Conservation (phyloP, 2,888 invertebrate genomes). For the Harpagoxenus sublaevis region DNA sequence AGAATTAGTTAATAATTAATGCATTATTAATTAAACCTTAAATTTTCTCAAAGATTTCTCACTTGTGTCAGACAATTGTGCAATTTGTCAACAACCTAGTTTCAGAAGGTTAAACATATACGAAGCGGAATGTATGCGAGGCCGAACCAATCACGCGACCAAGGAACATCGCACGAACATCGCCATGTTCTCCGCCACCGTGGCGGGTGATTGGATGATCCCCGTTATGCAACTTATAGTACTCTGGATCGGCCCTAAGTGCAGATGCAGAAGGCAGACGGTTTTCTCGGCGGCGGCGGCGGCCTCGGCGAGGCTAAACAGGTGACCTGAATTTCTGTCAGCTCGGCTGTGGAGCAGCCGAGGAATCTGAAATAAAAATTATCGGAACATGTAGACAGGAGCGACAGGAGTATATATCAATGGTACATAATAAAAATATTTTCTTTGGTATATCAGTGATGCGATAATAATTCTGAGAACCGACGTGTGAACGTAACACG, state of each 20-base stretch:
- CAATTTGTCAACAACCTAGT: neutral
- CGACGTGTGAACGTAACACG: neutral
- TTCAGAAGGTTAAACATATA: neutral
- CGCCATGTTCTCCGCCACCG: neutral
- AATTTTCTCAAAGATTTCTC: neutral
- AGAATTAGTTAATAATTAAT: too few relatives aligned
- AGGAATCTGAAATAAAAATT: neutral
- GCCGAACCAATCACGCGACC: neutral
- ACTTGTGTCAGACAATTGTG: neutral
- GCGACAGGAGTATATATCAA: neutral
- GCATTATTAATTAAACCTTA: too few relatives aligned
- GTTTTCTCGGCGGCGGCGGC: neutral
- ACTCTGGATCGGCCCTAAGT: neutral
- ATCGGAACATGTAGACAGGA: neutral
- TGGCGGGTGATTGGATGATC: neutral
- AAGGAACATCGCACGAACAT: neutral
- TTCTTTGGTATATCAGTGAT: neutral
- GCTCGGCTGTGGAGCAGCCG: neutral
- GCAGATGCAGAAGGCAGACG: neutral
- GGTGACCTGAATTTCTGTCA: neutral
- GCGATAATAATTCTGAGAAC: neutral
- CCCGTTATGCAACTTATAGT: neutral
- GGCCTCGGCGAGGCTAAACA: neutral
- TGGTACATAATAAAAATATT: neutral
- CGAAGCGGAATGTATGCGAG: neutral